A percentile compares a stretch with the other conserved stretches of the same genome.
Conservation (phyloP, 2,113 vertebrate species). For the Plecturocebus donacophilus region DNA sequence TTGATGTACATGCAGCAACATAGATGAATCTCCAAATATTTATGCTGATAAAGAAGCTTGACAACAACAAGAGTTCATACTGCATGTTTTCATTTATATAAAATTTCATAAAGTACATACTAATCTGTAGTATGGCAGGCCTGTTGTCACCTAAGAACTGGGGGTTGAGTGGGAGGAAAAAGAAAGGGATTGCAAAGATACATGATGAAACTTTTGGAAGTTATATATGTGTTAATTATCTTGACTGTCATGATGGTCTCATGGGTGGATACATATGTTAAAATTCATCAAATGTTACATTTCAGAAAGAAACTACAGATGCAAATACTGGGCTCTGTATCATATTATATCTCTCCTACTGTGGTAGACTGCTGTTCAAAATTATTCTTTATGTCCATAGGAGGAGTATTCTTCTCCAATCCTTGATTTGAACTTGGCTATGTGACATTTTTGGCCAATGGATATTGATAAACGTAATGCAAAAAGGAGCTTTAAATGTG, state of each 20-base stretch:
- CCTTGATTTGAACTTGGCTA: neutral
- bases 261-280: neutral
- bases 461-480: neutral
- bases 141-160: neutral
- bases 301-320: slow-evolving; percentile 15
- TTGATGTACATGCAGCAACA: neutral
- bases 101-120: neutral
- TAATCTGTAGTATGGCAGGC: neutral
- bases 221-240: neutral
- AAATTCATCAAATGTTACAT: neutral
- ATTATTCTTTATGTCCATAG: neutral
- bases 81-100: neutral
- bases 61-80: neutral
- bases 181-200: neutral
- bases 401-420: neutral
- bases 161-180: neutral
- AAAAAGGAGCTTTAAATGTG: neutral
- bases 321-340: neutral
- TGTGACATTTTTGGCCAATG: neutral
- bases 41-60: neutral
- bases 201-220: neutral
- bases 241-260: neutral
- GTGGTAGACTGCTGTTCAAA: neutral
- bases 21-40: neutral
- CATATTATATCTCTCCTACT: neutral